Conservation (phyloP, 2,797 vertebrate genomes). For the Gadopsis bispinosus region DNA sequence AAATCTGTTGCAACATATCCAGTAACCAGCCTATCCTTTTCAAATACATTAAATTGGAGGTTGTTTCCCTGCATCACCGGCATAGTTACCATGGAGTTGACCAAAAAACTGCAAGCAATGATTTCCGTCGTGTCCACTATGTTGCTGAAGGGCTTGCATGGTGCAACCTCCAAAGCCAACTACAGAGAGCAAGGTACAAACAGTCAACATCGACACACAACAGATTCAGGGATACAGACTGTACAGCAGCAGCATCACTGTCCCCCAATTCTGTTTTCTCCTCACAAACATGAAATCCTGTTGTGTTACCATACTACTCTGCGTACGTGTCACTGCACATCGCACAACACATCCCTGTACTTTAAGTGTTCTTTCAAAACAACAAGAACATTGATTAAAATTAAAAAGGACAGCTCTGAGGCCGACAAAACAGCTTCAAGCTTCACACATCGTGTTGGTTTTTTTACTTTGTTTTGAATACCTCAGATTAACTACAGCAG, state of each 20-base stretch:
- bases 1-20: neutral
- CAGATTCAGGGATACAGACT: neutral
- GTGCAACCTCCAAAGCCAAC: conserved; percentile 90
- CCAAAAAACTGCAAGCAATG: conserved; percentile 90
- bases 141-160: conserved; percentile 95
- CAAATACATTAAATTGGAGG: neutral
- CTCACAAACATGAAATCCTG: neutral
- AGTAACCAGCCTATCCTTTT: neutral
- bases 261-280: neutral
- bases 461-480: conserved; percentile 52
- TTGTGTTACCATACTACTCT: neutral
- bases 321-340: neutral
- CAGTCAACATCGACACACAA: neutral
- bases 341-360: neutral
- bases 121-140: conserved; percentile 91
- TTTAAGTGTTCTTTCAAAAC: conserved; percentile 16
- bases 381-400: conserved; percentile 29
- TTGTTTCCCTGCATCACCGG: neutral
- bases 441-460: conserved; percentile 6
- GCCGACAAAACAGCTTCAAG: conserved; percentile 13
- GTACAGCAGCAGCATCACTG: neutral
- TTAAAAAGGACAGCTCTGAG: conserved; percentile 21
- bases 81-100: conserved; percentile 91
- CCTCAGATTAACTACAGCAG: conserved; percentile 32
- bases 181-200: conserved; percentile 63